phyloP scores from a whole-genome alignment of 2,113 vertebrate genomes.

The Sclerurus mexicanus region DNA sequence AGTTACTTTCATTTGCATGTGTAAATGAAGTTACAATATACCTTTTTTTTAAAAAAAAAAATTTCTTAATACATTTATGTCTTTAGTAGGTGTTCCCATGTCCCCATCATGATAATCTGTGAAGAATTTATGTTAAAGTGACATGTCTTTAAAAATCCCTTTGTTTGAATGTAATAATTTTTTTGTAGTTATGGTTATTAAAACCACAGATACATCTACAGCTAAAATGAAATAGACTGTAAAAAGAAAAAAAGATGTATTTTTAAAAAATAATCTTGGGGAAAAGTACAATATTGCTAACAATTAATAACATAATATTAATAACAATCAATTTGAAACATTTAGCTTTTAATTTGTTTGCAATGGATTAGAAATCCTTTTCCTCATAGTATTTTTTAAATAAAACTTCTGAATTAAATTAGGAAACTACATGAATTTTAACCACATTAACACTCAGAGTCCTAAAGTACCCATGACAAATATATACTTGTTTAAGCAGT shows the following conservation, averaged over 20 bases:
- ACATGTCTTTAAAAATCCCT: background rate
- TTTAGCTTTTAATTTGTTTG: slow-evolving; percentile 1
- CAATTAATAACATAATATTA: background rate
- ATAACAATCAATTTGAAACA: background rate
- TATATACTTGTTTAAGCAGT: background rate
- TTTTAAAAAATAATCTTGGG: background rate
- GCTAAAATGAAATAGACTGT: background rate
- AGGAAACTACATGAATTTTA: background rate
- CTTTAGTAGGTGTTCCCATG: background rate
- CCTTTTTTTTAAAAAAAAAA: background rate
- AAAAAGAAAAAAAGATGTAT: background rate
- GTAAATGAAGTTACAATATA: background rate
- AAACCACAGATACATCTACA: background rate
- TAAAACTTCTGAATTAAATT: background rate
- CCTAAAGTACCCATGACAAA: slow-evolving; percentile 13
- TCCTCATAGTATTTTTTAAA: background rate
- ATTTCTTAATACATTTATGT: background rate
- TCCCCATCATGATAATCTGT: background rate
- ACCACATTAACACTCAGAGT: background rate
- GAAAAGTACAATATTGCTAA: background rate
- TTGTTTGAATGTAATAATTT: background rate
- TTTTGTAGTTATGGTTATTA: background rate
- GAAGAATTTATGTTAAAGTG: background rate
- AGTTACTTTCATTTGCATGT: background rate
- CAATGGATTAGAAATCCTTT: slow-evolving; percentile 20